These are phyloP conservation scores for Cantharis rufa DNA, from an alignment of 2,888 invertebrate genomes.

Conservation along the genomic window DNA sequence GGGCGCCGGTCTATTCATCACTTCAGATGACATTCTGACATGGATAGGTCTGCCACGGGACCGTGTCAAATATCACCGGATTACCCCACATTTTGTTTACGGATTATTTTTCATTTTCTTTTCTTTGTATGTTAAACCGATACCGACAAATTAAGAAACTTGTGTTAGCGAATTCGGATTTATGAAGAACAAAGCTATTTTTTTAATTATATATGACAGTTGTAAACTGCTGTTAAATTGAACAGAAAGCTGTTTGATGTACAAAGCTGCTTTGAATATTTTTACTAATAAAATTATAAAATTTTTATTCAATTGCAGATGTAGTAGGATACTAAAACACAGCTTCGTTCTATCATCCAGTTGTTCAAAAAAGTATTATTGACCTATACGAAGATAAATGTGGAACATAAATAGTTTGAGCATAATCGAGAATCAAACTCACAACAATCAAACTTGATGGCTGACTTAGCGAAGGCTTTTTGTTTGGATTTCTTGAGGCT, in stretches of 20 bases:
- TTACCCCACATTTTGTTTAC: slow-evolving; percentile 24
- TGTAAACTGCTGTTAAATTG: background rate
- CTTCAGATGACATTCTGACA: slow-evolving; percentile 33
- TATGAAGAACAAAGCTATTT: background rate
- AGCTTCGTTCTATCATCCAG: too few relatives aligned
- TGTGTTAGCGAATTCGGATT: background rate
- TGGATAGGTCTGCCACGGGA: slow-evolving; percentile 33
- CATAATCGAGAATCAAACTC: too few relatives aligned
- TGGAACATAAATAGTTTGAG: too few relatives aligned
- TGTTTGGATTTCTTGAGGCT: too few relatives aligned
- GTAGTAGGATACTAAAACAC: too few relatives aligned
- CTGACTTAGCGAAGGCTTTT: too few relatives aligned
- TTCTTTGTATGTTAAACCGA: background rate
- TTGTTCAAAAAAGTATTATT: too few relatives aligned
- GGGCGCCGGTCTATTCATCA: slow-evolving; percentile 29
- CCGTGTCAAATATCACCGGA: slow-evolving; percentile 33
- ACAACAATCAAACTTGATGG: too few relatives aligned
- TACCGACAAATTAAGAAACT: background rate
- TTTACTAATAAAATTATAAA: background rate
- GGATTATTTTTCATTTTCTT: slow-evolving; percentile 8
- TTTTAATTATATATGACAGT: background rate
- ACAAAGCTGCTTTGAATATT: background rate
- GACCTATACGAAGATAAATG: too few relatives aligned
- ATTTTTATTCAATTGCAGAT: background rate
- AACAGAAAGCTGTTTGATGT: background rate